These are phyloP conservation scores for Grammomys surdaster DNA, from an alignment of 2,113 vertebrate species.

Conservation along the genomic window DNA sequence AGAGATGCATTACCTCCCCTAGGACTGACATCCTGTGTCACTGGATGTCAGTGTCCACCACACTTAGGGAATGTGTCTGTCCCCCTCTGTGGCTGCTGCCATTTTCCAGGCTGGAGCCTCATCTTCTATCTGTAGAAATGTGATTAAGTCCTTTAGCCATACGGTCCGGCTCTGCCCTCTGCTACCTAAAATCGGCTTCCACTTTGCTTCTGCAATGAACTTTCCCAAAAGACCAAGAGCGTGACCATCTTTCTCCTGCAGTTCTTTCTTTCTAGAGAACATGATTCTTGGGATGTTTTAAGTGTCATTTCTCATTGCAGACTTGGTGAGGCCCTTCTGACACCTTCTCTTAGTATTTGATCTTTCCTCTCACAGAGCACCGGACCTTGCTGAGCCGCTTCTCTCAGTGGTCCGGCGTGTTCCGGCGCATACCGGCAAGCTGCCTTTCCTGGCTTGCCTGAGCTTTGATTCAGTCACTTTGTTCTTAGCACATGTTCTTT, in stretches of 20 bases:
- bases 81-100: not conserved
- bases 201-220: not conserved
- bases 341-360: not conserved
- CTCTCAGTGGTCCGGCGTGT: rapidly evolving
- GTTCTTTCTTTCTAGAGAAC: not conserved
- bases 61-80: not conserved
- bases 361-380: not conserved
- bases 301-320: rapidly evolving
- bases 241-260: not conserved
- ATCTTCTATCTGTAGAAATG: not conserved
- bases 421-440: not conserved
- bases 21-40: slow-evolving; percentile 48
- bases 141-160: not conserved
- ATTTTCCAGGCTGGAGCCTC: not conserved
- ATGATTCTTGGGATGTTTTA: rapidly evolving
- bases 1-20: slow-evolving; percentile 64
- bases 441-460: not conserved
- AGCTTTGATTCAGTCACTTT: not conserved
- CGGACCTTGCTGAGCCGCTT: rapidly evolving
- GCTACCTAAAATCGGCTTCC: not conserved
- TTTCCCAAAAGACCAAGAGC: not conserved
- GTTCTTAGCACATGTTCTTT: not conserved
- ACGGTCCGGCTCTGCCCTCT: not conserved
- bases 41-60: slow-evolving; percentile 21
- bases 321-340: not conserved